Base-by-base conservation (phyloP, 2,113 vertebrate genomes). In the Menidia beryllina region DNA sequence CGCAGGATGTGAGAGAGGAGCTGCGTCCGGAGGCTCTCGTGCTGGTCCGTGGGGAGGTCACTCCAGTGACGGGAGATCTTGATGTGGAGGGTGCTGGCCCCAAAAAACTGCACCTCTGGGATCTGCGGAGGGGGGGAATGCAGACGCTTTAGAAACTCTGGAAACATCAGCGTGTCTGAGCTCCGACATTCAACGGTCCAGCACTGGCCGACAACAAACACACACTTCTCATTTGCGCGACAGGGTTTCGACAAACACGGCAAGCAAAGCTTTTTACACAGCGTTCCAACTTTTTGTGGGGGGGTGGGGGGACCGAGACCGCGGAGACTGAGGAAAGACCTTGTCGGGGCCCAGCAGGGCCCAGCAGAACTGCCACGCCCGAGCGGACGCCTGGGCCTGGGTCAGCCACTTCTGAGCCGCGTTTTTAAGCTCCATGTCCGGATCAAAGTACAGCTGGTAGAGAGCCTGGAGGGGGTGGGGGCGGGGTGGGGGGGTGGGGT, bases 331-430 rank as follows among this genome's bases (percentile, higher is more conserved):
- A 14, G 38, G 24, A n/a, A 30, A 13, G 30, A 93, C 93, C 93
- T 98, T 98, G 86, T 96, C 95, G 1, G 95, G 93, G 69, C 93
- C 88, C 34, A 99, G 93, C 57, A 99, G 92, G 51, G 94, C 91
- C 97, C 97, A 99, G 90, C 97, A 98, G 94, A 99, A 99, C 60
- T 97, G 96, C 97, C 97, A 99, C 0, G 96, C 97, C 85, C 97
- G 96, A 7, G 96, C 94, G 1, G 97, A 98, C 0, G 94, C 94
- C 91, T 98, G 97, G 0, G 97, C 96, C 88, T 96, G 95, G 92
- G 96, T 96, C 87, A 99, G 91, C 97, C 97, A 99, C 94, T 97
- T 97, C 93, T 99, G 97, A 81, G 97, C 97, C 85, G 96, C 77
- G 81, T 96, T 97, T 94, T 99, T 99, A 85, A 91, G 95, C 79